Conservation (phyloP, 2,113 vertebrate genomes). For the Dermatemys mawii region DNA sequence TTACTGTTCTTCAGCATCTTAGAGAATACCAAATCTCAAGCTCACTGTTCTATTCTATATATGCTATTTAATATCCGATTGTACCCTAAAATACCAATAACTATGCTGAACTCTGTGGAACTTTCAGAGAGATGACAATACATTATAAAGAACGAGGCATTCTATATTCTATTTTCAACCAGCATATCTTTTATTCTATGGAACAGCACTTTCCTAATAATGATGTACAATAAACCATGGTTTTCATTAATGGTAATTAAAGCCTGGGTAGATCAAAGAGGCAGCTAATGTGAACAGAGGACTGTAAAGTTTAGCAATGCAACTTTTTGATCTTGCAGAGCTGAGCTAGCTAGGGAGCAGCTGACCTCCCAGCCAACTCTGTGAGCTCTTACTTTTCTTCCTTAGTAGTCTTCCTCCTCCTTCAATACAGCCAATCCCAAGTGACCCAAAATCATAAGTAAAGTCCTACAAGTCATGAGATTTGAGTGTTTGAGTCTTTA, state of each 20-base stretch:
- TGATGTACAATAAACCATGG: neutral
- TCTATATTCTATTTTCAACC: neutral
- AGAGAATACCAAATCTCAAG: neutral
- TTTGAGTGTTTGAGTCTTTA: too few relatives aligned
- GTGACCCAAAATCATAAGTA: neutral
- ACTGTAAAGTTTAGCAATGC: accelerated
- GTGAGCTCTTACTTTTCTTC: neutral
- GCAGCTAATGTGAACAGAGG: neutral
- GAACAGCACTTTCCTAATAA: neutral
- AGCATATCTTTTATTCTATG: too few relatives aligned
- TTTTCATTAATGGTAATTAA: neutral
- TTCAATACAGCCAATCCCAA: neutral
- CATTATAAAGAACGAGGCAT: neutral
- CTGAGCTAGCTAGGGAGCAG: neutral
- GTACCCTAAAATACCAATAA: neutral
- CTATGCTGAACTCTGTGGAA: neutral
- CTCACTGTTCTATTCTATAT: neutral
- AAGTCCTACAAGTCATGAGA: too few relatives aligned
- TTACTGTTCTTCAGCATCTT: neutral
- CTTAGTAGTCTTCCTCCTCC: neutral
- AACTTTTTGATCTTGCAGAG: neutral
- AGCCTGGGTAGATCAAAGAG: neutral
- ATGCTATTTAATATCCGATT: accelerated
- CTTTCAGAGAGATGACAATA: neutral
- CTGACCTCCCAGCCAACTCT: neutral